Conservation (phyloP, 2,113 vertebrate species). For the Gnathonemus longibarbis region DNA sequence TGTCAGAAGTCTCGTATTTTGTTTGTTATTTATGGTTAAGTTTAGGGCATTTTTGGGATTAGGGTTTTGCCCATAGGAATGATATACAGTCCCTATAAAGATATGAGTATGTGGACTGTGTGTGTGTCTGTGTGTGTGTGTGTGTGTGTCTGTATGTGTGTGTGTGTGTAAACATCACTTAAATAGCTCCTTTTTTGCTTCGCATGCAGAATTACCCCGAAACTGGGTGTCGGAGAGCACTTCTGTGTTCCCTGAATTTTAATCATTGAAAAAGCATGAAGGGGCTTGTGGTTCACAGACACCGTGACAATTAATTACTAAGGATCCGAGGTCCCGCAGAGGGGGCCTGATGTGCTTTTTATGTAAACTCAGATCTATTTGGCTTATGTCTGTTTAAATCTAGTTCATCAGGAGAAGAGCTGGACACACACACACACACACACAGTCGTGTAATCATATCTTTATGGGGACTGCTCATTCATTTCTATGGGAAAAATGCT, state of each 20-base stretch:
- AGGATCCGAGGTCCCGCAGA: neutral
- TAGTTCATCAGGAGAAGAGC: neutral
- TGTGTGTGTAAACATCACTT: neutral
- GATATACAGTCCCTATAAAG: neutral
- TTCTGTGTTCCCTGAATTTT: neutral
- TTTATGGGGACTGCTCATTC: no score
- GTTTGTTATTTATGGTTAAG: neutral
- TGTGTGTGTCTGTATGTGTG: neutral
- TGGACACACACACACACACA: neutral
- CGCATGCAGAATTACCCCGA: neutral
- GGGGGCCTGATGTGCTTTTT: neutral
- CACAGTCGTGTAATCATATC: no score
- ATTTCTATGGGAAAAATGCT: no score
- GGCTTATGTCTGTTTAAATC: neutral
- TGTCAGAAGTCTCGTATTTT: neutral
- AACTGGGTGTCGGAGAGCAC: neutral
- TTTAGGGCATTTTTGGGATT: neutral
- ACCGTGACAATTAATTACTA: conserved; percentile 9
- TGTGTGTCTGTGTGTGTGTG: neutral
- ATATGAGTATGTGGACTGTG: neutral
- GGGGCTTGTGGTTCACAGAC: conserved; percentile 18
- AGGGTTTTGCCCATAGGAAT: neutral
- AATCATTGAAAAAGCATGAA: neutral
- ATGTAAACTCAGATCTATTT: neutral
- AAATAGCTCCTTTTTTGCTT: neutral